Conservation (phyloP, 2,797 vertebrate genomes). For the Rhinogobio ventralis region DNA sequence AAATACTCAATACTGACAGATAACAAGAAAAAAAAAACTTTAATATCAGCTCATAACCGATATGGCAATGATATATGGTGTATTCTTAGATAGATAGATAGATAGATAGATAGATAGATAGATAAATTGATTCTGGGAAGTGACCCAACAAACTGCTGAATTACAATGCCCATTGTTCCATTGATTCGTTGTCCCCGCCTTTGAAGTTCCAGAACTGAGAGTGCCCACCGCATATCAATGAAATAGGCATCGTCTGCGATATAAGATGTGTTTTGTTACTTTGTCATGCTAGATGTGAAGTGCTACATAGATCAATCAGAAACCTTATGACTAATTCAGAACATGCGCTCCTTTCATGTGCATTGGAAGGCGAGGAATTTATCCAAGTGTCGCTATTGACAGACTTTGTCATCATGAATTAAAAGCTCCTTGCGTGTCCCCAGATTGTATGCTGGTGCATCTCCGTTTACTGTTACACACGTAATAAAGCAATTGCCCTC, state of each 20-base stretch:
- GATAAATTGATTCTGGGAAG: not conserved
- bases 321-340: constrained; percentile 52
- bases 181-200: not conserved
- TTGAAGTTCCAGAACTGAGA: constrained; percentile 5
- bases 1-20: not conserved
- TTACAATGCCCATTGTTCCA: not conserved
- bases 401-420: constrained; percentile 41
- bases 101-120: not conserved
- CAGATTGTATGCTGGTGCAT: not conserved
- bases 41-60: not conserved
- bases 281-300: constrained; percentile 40
- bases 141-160: not conserved
- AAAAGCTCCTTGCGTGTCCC: constrained; percentile 9
- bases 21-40: not conserved
- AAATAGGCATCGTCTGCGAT: not conserved
- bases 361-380: constrained; percentile 32
- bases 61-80: not conserved
- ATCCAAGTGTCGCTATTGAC: constrained; percentile 26
- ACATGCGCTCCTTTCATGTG: constrained; percentile 32
- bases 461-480: constrained; percentile 47
- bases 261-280: constrained; percentile 40
- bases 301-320: constrained; percentile 51
- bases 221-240: constrained; percentile 14
- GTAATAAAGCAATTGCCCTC: constrained; percentile 66
- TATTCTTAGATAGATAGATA: not conserved